Conservation (phyloP, 2,797 vertebrate genomes). For the Euphonia xanthogaster region DNA sequence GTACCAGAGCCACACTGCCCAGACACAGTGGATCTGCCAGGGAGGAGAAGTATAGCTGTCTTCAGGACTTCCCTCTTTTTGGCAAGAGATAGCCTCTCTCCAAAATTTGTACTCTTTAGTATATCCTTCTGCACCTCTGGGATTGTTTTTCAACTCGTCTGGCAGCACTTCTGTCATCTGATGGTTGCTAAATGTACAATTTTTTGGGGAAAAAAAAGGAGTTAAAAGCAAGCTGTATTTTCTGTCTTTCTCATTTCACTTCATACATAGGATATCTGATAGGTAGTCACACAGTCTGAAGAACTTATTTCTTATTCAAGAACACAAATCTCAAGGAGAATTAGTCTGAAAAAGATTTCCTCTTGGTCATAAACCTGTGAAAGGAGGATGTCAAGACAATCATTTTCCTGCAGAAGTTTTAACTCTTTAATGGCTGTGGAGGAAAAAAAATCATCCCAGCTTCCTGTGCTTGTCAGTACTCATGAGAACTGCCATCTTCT, state of each 20-base stretch:
- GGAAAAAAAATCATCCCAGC: neutral
- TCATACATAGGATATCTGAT: neutral
- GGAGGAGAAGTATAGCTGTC: neutral
- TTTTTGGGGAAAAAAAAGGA: neutral
- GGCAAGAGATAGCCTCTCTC: neutral
- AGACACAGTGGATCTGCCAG: neutral
- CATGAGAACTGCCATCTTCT: neutral
- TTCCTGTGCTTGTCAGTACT: neutral
- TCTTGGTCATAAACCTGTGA: neutral
- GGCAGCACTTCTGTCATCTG: neutral
- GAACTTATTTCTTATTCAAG: neutral
- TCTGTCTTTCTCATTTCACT: neutral
- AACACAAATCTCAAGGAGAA: neutral
- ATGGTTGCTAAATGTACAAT: neutral
- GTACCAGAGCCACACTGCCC: neutral
- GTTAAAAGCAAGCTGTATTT: neutral
- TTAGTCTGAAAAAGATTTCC: neutral
- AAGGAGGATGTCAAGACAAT: neutral
- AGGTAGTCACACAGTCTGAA: neutral
- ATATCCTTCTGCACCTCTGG: neutral
- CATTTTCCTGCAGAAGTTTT: neutral
- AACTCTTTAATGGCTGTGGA: neutral
- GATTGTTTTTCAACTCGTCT: neutral
- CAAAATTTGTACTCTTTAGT: neutral
- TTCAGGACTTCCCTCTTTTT: neutral